A percentile compares a stretch with the other conserved stretches of the same genome.
Conservation (phyloP, 2,888 invertebrate genomes). For the Blera fallax region DNA sequence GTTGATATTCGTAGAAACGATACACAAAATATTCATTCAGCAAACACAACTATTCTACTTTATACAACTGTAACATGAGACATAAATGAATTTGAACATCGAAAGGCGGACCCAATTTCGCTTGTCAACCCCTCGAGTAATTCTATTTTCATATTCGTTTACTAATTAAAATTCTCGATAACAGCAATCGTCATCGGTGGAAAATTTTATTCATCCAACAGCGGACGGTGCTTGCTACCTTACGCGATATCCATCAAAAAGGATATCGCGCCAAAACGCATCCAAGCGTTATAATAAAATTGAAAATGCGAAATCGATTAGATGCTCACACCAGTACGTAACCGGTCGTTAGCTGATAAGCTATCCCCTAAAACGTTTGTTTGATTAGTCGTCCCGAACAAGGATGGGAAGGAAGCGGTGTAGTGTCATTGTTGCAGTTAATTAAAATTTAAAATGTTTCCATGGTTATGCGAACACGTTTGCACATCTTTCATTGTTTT, state of each 20-base stretch:
- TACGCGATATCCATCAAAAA: constrained; percentile 15
- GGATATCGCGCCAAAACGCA: constrained; percentile 17
- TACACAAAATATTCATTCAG: too few relatives aligned
- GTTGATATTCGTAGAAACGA: too few relatives aligned
- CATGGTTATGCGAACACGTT: constrained; percentile 38
- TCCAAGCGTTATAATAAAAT: constrained; percentile 27
- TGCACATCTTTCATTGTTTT: neutral
- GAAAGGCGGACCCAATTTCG: too few relatives aligned
- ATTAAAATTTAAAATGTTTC: constrained; percentile 69
- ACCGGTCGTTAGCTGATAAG: neutral
- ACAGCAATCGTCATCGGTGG: neutral
- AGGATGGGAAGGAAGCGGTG: neutral
- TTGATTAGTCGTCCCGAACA: neutral
- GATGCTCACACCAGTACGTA: neutral
- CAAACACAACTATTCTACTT: too few relatives aligned
- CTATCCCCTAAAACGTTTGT: neutral
- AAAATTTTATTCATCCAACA: neutral
- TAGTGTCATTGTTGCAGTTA: constrained; percentile 47
- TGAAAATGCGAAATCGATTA: constrained; percentile 43
- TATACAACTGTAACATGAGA: neutral
- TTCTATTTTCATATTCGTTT: neutral
- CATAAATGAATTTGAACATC: neutral
- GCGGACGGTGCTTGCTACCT: neutral
- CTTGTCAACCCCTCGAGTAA: neutral
- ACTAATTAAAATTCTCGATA: constrained; percentile 9